Base-by-base conservation (phyloP, 2,888 invertebrate genomes). In the Catocala fraxini region DNA sequence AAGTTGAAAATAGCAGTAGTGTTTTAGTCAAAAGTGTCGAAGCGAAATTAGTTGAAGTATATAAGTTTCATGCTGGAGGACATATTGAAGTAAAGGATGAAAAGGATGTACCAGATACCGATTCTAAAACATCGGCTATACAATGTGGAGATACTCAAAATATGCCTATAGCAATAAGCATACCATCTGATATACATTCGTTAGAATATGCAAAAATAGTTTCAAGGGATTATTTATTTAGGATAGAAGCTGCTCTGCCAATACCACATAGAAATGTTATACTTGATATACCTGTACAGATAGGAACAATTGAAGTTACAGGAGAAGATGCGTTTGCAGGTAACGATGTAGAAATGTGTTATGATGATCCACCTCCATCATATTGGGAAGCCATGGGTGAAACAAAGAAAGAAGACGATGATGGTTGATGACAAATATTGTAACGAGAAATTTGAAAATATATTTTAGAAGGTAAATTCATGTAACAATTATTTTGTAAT, bases 371-470 rank as follows among this genome's bases (percentile, higher is more conserved):
- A n/a, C 80, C 84, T 1, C 83, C 80, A 7, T 65, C 77, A 0
- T 83, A 83, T 51, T 83, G 82, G 82, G 83, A 80, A 65, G 77
- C 70, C 1, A 80, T 78, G 80, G 70, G 71, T 1, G 74, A 74
- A 55, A 12, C 46, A 9, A 46, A 46, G 10, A 46, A 46, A 46
- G 46, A 46, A 15, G 46, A 46, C 10, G 13, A 46, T 15, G 46
- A 15, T 25, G 13, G 12, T 45, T 13, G 13, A 5, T 1, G 6
- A 39, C 6, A 6, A 39, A 9, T 39, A 5, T 7, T 0, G 35
- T 9, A 7, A 39, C 7, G 6, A 39, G 9, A 6, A 9, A 39
- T 39, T 25, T 1, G 25, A 25, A 15, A 15, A 25, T 25, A 25
- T 25, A 25, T 25, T 25, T 25, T 25, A 25, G 3, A 25, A 4